A percentile compares a stretch with the other conserved stretches of the same genome.
These are phyloP conservation scores for Protonemura montana DNA, from an alignment of 2,888 invertebrate genomes.

Conservation along the genomic window DNA sequence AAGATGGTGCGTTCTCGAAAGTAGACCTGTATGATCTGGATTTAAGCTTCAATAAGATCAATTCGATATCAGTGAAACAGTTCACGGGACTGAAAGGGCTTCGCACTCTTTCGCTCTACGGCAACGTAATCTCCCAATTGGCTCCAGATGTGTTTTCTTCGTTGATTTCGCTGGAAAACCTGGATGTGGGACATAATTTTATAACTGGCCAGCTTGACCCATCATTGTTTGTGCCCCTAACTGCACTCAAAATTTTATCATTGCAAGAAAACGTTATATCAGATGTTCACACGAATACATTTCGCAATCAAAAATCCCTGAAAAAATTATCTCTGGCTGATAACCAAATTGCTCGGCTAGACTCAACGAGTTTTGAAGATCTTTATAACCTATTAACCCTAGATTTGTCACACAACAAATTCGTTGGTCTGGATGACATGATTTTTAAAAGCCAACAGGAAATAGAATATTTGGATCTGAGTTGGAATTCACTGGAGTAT, in stretches of 20 bases:
- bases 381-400: conserved; percentile 9
- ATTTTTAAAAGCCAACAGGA: conserved; percentile 61
- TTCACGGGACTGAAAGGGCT: not conserved
- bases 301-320: not conserved
- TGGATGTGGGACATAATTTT: conserved; percentile 37
- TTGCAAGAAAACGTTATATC: not conserved
- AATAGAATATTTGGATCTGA: conserved; percentile 64
- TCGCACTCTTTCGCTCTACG: not conserved
- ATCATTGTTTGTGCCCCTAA: not conserved
- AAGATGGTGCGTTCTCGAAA: not conserved
- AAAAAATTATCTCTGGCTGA: not conserved
- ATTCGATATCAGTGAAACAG: not conserved
- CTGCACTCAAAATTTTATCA: not conserved
- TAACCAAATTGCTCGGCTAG: not conserved
- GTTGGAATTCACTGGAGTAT: conserved; percentile 61
- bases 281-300: not conserved
- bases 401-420: conserved; percentile 63
- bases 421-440: conserved; percentile 59
- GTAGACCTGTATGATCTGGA: not conserved
- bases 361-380: not conserved
- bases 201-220: not conserved
- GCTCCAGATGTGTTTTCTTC: not conserved
- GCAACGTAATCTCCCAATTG: not conserved
- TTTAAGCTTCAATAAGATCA: not conserved
- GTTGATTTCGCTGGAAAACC: not conserved